Percentiles rank a stretch among this genome's conserved stretches.
Conservation (phyloP, 2,888 invertebrate genomes). For the Cancer borealis region DNA sequence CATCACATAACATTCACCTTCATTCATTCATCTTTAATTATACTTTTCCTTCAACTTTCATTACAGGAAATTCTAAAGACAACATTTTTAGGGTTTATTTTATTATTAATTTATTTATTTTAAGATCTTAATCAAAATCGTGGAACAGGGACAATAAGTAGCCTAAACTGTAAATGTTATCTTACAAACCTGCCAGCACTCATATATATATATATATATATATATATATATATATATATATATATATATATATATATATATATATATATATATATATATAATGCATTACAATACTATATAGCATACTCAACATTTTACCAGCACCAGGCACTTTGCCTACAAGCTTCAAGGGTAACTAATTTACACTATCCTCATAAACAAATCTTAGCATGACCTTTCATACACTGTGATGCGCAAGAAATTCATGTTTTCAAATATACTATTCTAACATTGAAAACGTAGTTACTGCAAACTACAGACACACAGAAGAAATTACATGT, state of each 20-base stretch:
- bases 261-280: background rate
- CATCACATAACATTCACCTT: background rate
- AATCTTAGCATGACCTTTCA: background rate
- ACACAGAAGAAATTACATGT: background rate
- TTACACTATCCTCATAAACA: background rate
- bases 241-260: too few species aligned
- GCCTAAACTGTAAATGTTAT: background rate
- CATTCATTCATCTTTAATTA: background rate
- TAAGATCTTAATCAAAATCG: background rate
- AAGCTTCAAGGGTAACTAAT: background rate
- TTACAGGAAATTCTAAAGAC: background rate
- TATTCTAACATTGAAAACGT: slow-evolving; percentile 22
- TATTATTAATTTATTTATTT: background rate
- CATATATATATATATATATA: background rate
- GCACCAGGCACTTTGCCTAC: slow-evolving; percentile 35
- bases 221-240: too few species aligned
- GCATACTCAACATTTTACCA: background rate
- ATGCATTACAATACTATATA: background rate
- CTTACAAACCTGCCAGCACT: slow-evolving; percentile 17
- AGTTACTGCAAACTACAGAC: background rate
- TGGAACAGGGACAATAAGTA: background rate
- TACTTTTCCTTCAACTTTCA: background rate
- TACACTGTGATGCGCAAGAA: background rate
- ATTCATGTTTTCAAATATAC: background rate
- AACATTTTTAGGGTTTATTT: background rate